Conservation (phyloP, 2,113 vertebrate genomes). For the Eclectus roratus region DNA sequence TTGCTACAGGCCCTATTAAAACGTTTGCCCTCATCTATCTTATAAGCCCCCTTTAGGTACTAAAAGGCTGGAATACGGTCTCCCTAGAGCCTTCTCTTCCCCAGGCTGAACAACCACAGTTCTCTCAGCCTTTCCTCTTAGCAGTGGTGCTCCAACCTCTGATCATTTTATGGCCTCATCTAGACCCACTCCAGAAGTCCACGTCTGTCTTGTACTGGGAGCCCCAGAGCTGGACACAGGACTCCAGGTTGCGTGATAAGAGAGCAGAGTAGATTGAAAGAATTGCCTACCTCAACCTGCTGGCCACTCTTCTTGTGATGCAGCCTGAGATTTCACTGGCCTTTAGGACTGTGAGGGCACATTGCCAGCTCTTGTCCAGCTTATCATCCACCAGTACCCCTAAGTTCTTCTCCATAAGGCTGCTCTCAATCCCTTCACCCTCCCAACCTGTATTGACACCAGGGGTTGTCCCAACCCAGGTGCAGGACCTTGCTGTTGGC, state of each 20-base stretch:
- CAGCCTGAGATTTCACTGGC: neutral
- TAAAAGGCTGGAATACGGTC: neutral
- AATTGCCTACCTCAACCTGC: neutral
- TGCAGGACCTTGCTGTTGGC: neutral
- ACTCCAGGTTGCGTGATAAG: neutral
- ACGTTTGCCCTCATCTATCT: neutral
- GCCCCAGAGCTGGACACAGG: neutral
- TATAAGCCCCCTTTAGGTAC: neutral
- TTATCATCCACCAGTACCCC: neutral
- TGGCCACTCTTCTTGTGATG: fast-evolving
- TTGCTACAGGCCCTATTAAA: neutral
- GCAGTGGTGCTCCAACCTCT: neutral
- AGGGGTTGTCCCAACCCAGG: neutral
- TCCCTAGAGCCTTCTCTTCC: neutral
- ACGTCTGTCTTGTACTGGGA: neutral
- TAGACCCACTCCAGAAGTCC: neutral
- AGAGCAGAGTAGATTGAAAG: neutral
- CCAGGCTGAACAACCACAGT: neutral
- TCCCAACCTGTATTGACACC: neutral
- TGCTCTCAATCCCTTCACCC: neutral
- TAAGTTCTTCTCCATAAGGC: neutral
- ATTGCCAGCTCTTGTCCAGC: neutral
- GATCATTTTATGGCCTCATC: neutral
- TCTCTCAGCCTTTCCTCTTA: neutral
- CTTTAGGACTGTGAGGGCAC: neutral